phyloP scores from a whole-genome alignment of 2,113 vertebrate genomes.

The Neotragus pygmaeus region DNA sequence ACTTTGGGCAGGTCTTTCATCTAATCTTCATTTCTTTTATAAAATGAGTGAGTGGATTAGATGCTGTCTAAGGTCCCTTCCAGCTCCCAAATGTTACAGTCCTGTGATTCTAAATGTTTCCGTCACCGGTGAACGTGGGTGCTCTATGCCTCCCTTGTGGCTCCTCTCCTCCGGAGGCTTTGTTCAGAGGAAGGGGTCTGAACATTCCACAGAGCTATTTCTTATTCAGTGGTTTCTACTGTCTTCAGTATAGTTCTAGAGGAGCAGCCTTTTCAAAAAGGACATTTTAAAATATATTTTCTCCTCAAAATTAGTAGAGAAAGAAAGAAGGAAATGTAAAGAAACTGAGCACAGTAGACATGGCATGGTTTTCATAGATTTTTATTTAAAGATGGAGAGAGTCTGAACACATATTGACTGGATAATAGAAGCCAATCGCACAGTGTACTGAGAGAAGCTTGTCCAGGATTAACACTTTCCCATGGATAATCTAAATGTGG shows the following conservation, averaged over 20 bases:
- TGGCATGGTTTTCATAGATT: neutral
- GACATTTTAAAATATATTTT: slow-evolving; percentile 21
- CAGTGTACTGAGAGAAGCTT: neutral
- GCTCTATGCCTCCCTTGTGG: neutral
- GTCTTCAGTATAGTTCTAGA: neutral
- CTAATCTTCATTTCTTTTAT: neutral
- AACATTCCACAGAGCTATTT: neutral
- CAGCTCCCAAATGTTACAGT: neutral
- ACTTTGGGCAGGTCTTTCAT: neutral
- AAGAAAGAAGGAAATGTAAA: neutral
- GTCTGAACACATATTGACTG: neutral
- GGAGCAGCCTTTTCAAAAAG: slow-evolving; percentile 1
- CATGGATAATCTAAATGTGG: neutral
- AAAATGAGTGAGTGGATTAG: neutral
- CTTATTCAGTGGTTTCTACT: neutral
- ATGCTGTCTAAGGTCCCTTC: neutral
- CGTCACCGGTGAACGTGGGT: neutral
- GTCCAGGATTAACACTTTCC: neutral
- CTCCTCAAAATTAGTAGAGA: neutral
- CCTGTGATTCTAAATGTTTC: neutral
- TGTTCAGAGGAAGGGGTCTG: neutral
- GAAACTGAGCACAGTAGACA: neutral
- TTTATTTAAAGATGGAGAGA: neutral
- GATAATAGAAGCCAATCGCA: neutral
- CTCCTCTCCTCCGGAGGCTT: neutral